Evolutionary conservation across 2,797 vertebrate species (phyloP).

Genomic region (Pterois miles): DNA sequence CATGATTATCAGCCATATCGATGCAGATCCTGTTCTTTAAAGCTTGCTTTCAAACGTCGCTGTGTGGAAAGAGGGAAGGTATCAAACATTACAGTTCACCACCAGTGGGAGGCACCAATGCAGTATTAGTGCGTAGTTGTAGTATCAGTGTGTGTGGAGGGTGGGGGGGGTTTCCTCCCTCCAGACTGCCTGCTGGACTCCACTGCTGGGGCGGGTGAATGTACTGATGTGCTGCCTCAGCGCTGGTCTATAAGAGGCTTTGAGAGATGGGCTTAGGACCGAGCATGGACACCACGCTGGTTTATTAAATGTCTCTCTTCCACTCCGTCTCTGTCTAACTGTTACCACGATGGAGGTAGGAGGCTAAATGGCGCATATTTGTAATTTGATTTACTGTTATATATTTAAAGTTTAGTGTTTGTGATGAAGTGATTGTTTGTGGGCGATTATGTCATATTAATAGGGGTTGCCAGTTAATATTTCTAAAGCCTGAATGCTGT

Average conservation of each 20-base stretch:
- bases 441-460: neutral
- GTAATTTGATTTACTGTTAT: neutral
- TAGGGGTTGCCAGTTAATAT: neutral
- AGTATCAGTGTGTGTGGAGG: neutral
- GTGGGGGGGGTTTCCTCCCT: neutral
- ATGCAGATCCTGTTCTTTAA: neutral
- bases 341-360: slow-evolving; percentile 43
- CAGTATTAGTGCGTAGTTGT: neutral
- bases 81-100: neutral
- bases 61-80: neutral
- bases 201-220: slow-evolving; percentile 2
- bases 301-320: too few species aligned
- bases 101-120: slow-evolving; percentile 13
- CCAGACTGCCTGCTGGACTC: slow-evolving; percentile 10
- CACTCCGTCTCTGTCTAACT: neutral
- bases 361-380: neutral
- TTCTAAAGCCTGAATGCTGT: neutral
- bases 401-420: neutral
- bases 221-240: slow-evolving; percentile 52
- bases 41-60: neutral
- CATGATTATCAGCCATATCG: neutral
- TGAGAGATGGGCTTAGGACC: slow-evolving; percentile 28
- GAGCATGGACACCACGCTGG: neutral
- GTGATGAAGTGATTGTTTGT: neutral
- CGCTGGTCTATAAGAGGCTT: slow-evolving; percentile 67